Evolutionary conservation across 2,888 invertebrate genomes (phyloP).

Genomic region (Pseudoips prasinana): DNA sequence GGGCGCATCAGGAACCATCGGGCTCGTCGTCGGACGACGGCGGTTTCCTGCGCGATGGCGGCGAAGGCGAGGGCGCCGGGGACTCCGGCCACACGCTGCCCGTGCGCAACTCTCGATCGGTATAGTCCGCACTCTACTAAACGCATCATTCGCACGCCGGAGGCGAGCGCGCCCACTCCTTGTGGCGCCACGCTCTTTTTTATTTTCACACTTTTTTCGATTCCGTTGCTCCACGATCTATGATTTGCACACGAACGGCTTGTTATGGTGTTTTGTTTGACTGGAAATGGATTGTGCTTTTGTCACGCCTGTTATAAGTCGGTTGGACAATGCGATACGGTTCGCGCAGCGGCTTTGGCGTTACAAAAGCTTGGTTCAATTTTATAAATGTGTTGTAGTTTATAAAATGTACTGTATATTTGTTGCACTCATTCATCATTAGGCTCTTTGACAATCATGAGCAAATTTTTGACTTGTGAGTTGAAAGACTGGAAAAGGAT

Average conservation of each 20-base stretch:
- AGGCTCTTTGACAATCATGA: slow-evolving; percentile 7
- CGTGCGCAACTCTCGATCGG: slow-evolving; percentile 79
- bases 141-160: slow-evolving; percentile 48
- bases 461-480: too few relatives aligned
- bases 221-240: slow-evolving; percentile 69
- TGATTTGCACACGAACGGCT: slow-evolving; percentile 74
- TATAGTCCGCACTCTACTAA: slow-evolving; percentile 55
- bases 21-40: slow-evolving; percentile 80
- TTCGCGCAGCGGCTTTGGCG: slow-evolving; percentile 29
- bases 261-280: slow-evolving; percentile 58
- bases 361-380: slow-evolving; percentile 54
- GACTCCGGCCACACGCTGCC: slow-evolving; percentile 77
- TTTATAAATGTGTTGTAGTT: slow-evolving; percentile 40
- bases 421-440: slow-evolving; percentile 28
- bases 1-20: slow-evolving; percentile 71
- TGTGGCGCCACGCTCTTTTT: slow-evolving; percentile 31
- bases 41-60: slow-evolving; percentile 71
- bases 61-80: slow-evolving; percentile 54
- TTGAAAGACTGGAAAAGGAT: too few relatives aligned
- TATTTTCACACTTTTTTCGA: slow-evolving; percentile 46
- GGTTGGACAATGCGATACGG: slow-evolving; percentile 31
- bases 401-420: slow-evolving; percentile 45
- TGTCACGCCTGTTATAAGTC: slow-evolving; percentile 42
- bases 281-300: slow-evolving; percentile 49
- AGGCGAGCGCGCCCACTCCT: slow-evolving; percentile 31